phyloP scores from a whole-genome alignment of 2,797 vertebrate species.

The Melanotaenia boesemani region DNA sequence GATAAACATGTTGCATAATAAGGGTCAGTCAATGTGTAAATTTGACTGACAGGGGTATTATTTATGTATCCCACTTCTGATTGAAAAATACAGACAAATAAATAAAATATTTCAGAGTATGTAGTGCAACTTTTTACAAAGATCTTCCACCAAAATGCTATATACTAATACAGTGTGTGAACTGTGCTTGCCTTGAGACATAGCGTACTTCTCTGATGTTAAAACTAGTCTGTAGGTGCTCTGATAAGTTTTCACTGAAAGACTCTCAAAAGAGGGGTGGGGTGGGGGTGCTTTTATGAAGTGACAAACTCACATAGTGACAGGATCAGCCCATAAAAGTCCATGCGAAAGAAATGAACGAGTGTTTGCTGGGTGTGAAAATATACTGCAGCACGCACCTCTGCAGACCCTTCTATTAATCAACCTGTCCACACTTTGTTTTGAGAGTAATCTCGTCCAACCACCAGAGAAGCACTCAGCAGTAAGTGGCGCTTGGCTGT shows the following conservation, averaged over 20 bases:
- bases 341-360: slow-evolving; percentile 76
- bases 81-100: background rate
- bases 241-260: slow-evolving; percentile 78
- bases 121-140: background rate
- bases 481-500: slow-evolving; percentile 82
- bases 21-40: slow-evolving; percentile 6
- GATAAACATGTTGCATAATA: slow-evolving; percentile 14
- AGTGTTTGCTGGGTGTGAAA: slow-evolving; percentile 81
- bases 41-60: background rate
- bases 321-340: slow-evolving; percentile 82
- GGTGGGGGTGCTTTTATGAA: slow-evolving; percentile 70
- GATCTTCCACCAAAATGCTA: slow-evolving; percentile 1
- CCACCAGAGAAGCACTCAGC: slow-evolving; percentile 83
- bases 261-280: slow-evolving; percentile 47
- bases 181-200: slow-evolving; percentile 30
- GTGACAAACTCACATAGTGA: slow-evolving; percentile 80
- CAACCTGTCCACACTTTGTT: slow-evolving; percentile 87
- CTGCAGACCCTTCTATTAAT: slow-evolving; percentile 84
- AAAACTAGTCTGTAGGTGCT: slow-evolving; percentile 71
- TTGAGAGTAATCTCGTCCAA: slow-evolving; percentile 86
- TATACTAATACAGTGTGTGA: slow-evolving; percentile 32
- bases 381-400: slow-evolving; percentile 82
- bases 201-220: slow-evolving; percentile 51
- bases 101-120: slow-evolving; percentile 1
- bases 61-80: slow-evolving; percentile 23